These are phyloP conservation scores for Ctenomys sociabilis DNA, from an alignment of 2,113 vertebrate genomes.

Conservation along the genomic window DNA sequence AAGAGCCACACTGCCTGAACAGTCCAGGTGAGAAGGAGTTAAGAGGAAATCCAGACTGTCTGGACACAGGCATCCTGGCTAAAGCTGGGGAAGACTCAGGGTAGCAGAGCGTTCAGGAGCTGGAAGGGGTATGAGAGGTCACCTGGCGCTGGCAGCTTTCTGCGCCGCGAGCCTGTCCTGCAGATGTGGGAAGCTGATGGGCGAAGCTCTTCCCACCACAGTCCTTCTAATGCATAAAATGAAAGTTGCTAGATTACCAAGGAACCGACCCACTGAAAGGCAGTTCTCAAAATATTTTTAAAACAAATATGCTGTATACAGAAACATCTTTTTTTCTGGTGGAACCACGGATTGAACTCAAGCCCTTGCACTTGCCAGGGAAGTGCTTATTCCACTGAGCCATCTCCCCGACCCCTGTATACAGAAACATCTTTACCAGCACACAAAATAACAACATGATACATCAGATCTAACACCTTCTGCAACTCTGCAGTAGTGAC, in stretches of 20 bases:
- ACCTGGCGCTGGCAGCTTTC: not conserved
- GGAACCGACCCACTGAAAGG: not conserved
- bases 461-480: not conserved
- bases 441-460: not conserved
- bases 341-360: too few relatives aligned
- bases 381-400: too few relatives aligned
- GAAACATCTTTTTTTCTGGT: too few relatives aligned
- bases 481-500: not conserved
- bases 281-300: not conserved
- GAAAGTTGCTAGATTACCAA: not conserved
- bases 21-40: not conserved
- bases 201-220: not conserved
- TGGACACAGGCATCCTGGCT: not conserved
- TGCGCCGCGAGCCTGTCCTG: not conserved
- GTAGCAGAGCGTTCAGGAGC: not conserved
- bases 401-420: too few relatives aligned
- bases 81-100: not conserved
- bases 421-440: not conserved
- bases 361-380: too few relatives aligned
- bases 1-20: not conserved
- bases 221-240: not conserved
- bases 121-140: not conserved
- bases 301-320: not conserved
- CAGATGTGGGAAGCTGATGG: not conserved
- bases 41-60: slow-evolving; percentile 16